Percentiles rank a stretch among this genome's conserved stretches.
phyloP scores from a whole-genome alignment of 1,140 invertebrate genomes.

The Eumaeus atala region DNA sequence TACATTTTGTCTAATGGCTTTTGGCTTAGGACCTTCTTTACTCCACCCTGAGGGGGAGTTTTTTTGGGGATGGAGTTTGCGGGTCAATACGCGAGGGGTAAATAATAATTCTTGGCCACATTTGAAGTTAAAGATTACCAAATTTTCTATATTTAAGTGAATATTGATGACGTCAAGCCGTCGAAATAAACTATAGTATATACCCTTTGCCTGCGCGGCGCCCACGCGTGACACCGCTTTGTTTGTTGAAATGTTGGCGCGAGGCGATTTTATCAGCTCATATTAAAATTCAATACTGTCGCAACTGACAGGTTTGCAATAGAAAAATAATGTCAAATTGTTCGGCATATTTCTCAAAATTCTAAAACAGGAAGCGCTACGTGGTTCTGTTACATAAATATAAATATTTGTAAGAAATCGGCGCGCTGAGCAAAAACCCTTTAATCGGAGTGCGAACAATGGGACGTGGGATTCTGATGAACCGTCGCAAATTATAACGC shows the following conservation, averaged over 20 bases:
- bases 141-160: not conserved
- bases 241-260: slow-evolving; percentile 7
- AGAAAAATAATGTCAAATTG: not conserved
- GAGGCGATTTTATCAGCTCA: slow-evolving; percentile 8
- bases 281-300: slow-evolving; percentile 9
- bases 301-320: not conserved
- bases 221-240: slow-evolving; percentile 8
- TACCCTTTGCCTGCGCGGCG: not conserved
- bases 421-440: slow-evolving; percentile 28
- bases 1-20: too few species aligned
- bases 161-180: not conserved
- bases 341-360: not conserved
- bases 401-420: slow-evolving; percentile 7
- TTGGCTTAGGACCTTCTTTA: too few species aligned
- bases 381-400: slow-evolving; percentile 14
- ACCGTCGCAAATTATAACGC: slow-evolving; percentile 9
- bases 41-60: too few species aligned
- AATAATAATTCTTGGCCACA: too few species aligned
- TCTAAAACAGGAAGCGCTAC: not conserved
- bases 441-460: slow-evolving; percentile 19
- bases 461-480: slow-evolving; percentile 25
- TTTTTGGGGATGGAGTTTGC: too few species aligned
- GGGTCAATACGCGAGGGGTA: too few species aligned
- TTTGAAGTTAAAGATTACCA: not conserved
- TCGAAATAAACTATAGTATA: not conserved